A percentile compares a stretch with the other conserved stretches of the same genome.
These are phyloP conservation scores for Atlantisia rogersi DNA, from an alignment of 2,113 vertebrate genomes.

Conservation along the genomic window DNA sequence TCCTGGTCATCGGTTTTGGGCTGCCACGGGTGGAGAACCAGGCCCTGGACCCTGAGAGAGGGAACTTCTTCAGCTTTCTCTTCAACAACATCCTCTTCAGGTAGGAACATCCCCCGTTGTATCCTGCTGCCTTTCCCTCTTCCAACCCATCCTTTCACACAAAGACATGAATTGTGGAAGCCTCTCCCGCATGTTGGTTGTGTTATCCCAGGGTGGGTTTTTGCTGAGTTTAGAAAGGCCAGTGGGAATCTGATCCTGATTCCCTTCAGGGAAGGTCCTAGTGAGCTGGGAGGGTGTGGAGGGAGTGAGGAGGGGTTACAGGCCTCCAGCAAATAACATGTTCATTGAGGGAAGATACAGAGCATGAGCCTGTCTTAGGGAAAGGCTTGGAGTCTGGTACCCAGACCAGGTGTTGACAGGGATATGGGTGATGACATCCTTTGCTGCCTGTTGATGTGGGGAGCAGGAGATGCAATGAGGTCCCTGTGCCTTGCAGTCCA, in stretches of 20 bases:
- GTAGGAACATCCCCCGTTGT: conserved; percentile 63
- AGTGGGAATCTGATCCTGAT: not conserved
- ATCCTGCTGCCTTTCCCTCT: not conserved
- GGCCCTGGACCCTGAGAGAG: conserved; percentile 84
- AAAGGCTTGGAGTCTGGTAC: not conserved
- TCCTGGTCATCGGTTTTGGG: conserved; percentile 93
- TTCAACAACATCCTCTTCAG: conserved; percentile 91
- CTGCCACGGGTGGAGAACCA: conserved; percentile 90
- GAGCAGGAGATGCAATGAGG: not conserved
- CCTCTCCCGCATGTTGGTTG: not conserved
- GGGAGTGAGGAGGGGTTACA: not conserved
- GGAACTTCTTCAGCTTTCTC: conserved; percentile 80
- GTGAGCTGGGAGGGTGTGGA: not conserved
- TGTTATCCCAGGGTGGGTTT: not conserved
- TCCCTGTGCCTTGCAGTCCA: not conserved
- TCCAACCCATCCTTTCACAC: not conserved
- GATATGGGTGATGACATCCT: not conserved
- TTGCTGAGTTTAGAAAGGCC: not conserved
- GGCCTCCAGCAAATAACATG: not conserved
- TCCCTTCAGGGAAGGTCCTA: not conserved
- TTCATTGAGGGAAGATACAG: not conserved
- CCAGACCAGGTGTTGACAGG: not conserved
- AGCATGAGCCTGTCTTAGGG: accelerated
- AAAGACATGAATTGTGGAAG: not conserved
- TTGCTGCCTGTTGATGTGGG: not conserved